Conservation (phyloP, 1,140 invertebrate species). For the Drosophila subpulchrella region DNA sequence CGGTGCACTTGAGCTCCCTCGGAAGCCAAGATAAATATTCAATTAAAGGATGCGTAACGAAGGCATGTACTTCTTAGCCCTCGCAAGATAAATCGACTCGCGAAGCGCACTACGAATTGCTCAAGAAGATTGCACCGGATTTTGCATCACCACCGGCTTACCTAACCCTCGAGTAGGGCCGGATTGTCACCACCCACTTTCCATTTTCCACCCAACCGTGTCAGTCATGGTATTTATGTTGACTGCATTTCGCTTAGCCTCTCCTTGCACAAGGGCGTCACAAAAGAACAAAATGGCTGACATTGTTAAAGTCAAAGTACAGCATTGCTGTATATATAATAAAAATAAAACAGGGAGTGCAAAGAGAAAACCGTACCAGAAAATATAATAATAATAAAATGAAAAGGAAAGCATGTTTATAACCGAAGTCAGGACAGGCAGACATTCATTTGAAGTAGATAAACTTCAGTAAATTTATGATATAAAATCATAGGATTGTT, state of each 20-base stretch:
- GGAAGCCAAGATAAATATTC: conserved; percentile 64
- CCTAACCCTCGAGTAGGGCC: neutral
- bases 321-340: conserved; percentile 36
- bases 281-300: conserved; percentile 74
- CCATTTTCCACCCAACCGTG: conserved; percentile 19
- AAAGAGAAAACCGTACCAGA: neutral
- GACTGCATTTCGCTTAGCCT: conserved; percentile 33
- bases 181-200: conserved; percentile 8
- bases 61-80: conserved; percentile 26
- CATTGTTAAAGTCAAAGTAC: conserved; percentile 68
- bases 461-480: neutral
- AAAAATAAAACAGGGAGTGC: conserved; percentile 5
- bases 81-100: conserved; percentile 56
- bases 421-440: conserved; percentile 8
- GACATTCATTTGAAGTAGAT: conserved; percentile 15
- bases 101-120: conserved; percentile 44
- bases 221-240: conserved; percentile 46
- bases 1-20: conserved; percentile 6
- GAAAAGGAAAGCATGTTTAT: conserved; percentile 26
- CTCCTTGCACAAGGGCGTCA: conserved; percentile 33
- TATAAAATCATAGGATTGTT: neutral
- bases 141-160: conserved; percentile 14
- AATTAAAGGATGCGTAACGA: conserved; percentile 63
- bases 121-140: conserved; percentile 44
- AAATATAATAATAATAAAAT: conserved; percentile 26